Conservation (phyloP, 2,797 vertebrate species). For the Urocyon cinereoargenteus region DNA sequence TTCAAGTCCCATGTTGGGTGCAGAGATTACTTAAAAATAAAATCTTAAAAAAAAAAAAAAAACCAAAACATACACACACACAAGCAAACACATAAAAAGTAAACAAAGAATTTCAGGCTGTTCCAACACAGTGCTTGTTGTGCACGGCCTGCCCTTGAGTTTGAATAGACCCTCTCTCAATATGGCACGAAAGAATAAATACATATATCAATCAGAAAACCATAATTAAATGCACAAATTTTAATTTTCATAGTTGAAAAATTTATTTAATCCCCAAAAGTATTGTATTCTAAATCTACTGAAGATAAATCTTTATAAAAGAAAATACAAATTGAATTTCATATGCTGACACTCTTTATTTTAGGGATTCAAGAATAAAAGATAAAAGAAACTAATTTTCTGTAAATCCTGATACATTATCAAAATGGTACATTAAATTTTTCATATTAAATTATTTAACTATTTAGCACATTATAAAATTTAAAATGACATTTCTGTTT, state of each 20-base stretch:
- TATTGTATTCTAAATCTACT: conserved; percentile 32
- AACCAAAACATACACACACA: neutral
- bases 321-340: conserved; percentile 60
- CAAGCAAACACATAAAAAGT: neutral
- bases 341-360: conserved; percentile 44
- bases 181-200: neutral
- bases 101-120: neutral
- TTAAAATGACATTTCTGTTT: conserved; percentile 72
- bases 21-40: neutral
- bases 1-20: neutral
- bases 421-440: conserved; percentile 73
- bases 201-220: neutral
- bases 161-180: neutral
- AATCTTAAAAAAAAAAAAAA: neutral
- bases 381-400: conserved; percentile 77
- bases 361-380: conserved; percentile 61
- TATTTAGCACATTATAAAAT: conserved; percentile 73
- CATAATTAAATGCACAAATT: neutral
- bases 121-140: neutral
- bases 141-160: neutral
- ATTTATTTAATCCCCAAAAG: neutral
- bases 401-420: conserved; percentile 74
- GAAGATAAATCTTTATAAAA: conserved; percentile 12
- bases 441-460: conserved; percentile 77
- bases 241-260: conserved; percentile 57